phyloP scores from a whole-genome alignment of 1,140 invertebrate genomes.

The Platorchestia sp. region DNA sequence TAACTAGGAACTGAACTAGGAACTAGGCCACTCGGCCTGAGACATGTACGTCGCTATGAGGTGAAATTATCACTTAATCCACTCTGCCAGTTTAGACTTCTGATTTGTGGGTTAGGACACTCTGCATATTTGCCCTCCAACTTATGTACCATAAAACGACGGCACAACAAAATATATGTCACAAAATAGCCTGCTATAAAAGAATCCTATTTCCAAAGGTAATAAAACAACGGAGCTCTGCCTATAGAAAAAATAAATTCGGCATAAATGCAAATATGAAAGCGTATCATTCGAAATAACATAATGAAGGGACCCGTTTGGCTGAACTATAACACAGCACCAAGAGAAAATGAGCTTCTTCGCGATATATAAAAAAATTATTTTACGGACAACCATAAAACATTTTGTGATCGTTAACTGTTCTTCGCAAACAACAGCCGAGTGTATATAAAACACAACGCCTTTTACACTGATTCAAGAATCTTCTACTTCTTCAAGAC shows the following conservation, averaged over 20 bases:
- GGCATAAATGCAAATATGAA: not conserved
- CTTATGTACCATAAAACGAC: too few species aligned
- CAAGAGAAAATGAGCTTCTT: not conserved
- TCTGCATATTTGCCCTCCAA: too few species aligned
- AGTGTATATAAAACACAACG: not conserved
- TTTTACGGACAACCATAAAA: not conserved
- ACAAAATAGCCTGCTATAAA: too few species aligned
- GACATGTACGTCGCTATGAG: too few species aligned
- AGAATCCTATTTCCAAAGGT: too few species aligned
- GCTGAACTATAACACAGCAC: not conserved
- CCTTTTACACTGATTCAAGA: not conserved
- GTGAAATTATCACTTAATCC: too few species aligned
- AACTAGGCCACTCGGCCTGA: too few species aligned
- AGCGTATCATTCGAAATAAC: not conserved
- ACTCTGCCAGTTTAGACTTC: too few species aligned
- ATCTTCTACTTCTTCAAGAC: not conserved
- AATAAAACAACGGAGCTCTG: too few species aligned
- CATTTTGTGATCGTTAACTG: not conserved
- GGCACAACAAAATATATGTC: too few species aligned
- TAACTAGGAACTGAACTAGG: too few species aligned
- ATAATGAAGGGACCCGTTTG: not conserved
- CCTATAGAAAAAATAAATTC: not conserved
- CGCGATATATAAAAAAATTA: not conserved
- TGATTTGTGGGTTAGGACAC: too few species aligned
- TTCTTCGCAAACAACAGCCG: not conserved